Evolutionary conservation across 2,113 vertebrate genomes (phyloP).

Genomic region (Paratilapia polleni): DNA sequence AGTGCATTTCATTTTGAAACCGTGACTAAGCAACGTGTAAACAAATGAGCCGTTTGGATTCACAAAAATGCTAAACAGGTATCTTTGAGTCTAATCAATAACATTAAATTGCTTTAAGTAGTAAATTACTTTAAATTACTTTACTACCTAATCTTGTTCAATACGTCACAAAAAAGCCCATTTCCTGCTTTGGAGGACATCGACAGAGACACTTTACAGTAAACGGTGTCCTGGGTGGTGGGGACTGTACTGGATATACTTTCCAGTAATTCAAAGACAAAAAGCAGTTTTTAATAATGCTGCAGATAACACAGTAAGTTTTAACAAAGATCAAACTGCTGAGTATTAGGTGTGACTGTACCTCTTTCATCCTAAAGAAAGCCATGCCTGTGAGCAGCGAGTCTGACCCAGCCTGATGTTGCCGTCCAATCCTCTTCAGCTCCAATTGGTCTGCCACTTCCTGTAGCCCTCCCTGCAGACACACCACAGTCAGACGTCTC

Average conservation of each 20-base stretch:
- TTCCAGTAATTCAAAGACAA: not conserved
- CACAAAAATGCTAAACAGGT: not conserved
- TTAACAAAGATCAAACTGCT: not conserved
- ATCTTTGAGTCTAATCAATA: not conserved
- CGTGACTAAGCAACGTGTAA: too few relatives aligned
- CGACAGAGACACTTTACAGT: too few relatives aligned
- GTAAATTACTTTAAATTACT: not conserved
- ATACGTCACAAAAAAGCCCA: too few relatives aligned
- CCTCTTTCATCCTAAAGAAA: constrained; percentile 99
- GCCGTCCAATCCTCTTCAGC: constrained; percentile 94
- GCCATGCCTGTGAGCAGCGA: constrained; percentile 98
- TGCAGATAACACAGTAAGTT: rapidly evolving
- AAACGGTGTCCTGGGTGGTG: too few relatives aligned
- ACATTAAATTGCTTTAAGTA: not conserved
- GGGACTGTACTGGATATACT: not conserved
- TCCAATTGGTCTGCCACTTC: constrained; percentile 98
- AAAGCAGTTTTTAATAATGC: not conserved
- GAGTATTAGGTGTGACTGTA: constrained; percentile 50
- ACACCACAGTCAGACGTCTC: not conserved
- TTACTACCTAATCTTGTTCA: not conserved
- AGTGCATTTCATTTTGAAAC: too few relatives aligned
- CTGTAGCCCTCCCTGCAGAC: constrained; percentile 91
- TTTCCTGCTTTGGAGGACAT: too few relatives aligned
- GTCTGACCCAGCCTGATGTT: constrained; percentile 97
- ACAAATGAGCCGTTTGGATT: not conserved